Conservation (phyloP, 1,140 invertebrate genomes). For the Drosophila tani region DNA sequence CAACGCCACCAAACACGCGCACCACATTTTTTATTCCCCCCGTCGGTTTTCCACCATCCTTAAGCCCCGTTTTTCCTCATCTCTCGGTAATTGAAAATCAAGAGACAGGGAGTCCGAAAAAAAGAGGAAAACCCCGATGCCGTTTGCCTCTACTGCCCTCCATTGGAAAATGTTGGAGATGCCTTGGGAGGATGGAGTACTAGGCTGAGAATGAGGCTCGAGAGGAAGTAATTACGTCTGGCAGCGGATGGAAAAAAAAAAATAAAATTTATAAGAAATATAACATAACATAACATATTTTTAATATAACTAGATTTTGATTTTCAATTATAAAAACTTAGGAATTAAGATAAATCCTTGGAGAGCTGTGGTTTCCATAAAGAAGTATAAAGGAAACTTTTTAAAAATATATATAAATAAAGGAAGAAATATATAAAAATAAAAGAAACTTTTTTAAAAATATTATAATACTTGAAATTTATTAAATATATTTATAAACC, state of each 20-base stretch:
- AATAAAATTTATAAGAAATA: constrained; percentile 4
- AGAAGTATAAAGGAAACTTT: neutral
- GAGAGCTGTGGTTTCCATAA: too few species aligned
- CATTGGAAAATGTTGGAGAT: constrained; percentile 49
- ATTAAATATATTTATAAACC: too few species aligned
- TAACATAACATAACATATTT: neutral
- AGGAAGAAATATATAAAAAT: too few species aligned
- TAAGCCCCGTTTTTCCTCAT: neutral
- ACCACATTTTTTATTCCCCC: constrained; percentile 58
- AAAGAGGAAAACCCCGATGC: constrained; percentile 7
- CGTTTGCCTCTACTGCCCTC: constrained; percentile 56
- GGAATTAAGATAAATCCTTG: too few species aligned
- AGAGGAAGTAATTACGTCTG: constrained; percentile 62
- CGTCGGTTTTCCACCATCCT: neutral
- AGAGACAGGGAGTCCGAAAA: constrained; percentile 26
- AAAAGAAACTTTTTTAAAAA: too few species aligned
- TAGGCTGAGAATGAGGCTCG: neutral
- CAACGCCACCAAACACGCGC: constrained; percentile 82
- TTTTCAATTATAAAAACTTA: neutral
- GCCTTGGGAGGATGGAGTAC: constrained; percentile 6
- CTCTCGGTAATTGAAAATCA: constrained; percentile 36
- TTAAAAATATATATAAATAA: neutral
- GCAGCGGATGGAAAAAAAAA: constrained; percentile 21
- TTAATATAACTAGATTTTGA: neutral
- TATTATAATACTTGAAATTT: too few species aligned